A percentile compares a stretch with the other conserved stretches of the same genome.
Conservation (phyloP, 2,113 vertebrate genomes). For the Phaetusa simplex region DNA sequence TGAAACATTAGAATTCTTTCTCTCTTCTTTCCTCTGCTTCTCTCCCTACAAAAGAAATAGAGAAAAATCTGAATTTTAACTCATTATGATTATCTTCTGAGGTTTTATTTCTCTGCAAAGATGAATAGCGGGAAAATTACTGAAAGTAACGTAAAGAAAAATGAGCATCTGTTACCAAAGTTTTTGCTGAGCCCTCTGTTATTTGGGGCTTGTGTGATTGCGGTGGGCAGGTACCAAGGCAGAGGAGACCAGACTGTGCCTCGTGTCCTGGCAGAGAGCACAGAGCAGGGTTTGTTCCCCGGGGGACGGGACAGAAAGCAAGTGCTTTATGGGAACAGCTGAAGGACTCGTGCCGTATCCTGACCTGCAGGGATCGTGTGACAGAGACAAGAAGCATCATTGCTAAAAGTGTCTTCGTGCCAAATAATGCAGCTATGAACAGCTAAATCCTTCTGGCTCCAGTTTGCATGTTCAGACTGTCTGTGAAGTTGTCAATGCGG, state of each 20-base stretch:
- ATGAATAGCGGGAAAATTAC: constrained; percentile 15
- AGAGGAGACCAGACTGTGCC: neutral
- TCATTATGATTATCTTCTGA: neutral
- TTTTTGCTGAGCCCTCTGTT: neutral
- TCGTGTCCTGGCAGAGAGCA: neutral
- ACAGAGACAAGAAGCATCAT: neutral
- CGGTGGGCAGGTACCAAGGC: neutral
- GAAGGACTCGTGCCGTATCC: rapidly evolving
- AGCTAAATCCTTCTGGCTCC: neutral
- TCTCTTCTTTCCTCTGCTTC: neutral
- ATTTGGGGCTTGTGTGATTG: neutral
- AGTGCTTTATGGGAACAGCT: neutral
- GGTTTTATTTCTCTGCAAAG: neutral
- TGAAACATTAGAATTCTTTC: neutral
- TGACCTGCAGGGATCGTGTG: neutral
- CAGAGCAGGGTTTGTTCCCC: neutral
- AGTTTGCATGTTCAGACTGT: neutral
- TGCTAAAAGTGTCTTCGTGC: neutral
- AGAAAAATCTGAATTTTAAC: neutral
- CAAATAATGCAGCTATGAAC: neutral
- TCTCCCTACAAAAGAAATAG: neutral
- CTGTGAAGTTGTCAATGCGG: neutral
- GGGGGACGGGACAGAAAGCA: neutral
- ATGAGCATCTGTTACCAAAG: neutral
- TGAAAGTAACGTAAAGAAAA: neutral